Evolutionary conservation across 2,888 invertebrate genomes (phyloP), one percentile per base, ranked within the genome.

Genomic region (Xestia ashworthii): DNA sequence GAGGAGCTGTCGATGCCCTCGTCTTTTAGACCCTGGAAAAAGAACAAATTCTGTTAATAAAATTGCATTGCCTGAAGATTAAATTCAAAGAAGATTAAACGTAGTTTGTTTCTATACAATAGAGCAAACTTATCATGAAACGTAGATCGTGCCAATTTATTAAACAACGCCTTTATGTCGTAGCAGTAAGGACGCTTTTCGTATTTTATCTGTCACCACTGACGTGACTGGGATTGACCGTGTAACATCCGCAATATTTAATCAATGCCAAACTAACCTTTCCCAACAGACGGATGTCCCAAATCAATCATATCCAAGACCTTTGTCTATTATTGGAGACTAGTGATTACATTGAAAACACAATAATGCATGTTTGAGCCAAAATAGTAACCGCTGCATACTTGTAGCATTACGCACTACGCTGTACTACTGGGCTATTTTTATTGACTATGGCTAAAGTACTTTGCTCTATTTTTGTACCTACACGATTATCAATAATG

Each of bases 1-100:
- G 97, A 97, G 46, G 97, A 97, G 82, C 97, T 97, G 90, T 97
- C 97, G 83, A 97, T 97, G 79, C 97, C 97, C 91, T 97, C 97
- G 87, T 97, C 97, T 91, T 97, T 97, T 5, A 97, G 92, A 83
- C 97, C 97, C 97, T 97, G 92, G 6, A 93, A 92, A 48, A 72
- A 71, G 16, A 62, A 44, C 22, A 44, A 22, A 11, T 25, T 14
- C 1, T 14, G 3, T 74, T 68, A 71, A 19, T n/a, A 0, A 60
- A 25, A 62, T 25, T 53, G 32, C n/a, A 60, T 25, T 44, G 5
- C 3, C 8, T 70, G 11, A 5, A 11, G 11, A 25, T 50, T 4
- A 16, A 44, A n/a, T 25, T 78, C 5, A 38, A 66, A 58, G 3
- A 22, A 16, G 3, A 53, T 46, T 4, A 4, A 44, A 41, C 8